Conservation (phyloP, 2,888 invertebrate genomes). For the Netelia melanura region DNA sequence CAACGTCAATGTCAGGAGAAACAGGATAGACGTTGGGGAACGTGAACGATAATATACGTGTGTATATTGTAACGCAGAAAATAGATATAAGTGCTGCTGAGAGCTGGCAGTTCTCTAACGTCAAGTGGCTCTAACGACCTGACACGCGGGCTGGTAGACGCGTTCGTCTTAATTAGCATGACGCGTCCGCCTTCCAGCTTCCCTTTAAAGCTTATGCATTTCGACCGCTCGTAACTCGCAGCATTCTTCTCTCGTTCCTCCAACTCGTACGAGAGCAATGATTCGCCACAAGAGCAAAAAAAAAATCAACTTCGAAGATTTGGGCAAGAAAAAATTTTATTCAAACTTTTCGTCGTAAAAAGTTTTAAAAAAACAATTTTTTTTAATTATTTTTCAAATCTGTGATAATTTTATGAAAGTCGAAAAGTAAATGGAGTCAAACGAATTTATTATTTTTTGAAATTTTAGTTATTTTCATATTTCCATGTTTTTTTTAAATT, state of each 20-base stretch:
- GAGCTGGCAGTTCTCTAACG: constrained; percentile 48
- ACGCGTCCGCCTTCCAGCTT: constrained; percentile 62
- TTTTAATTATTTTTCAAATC: neutral
- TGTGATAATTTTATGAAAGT: no score
- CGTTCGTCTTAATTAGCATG: constrained; percentile 69
- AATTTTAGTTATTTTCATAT: no score
- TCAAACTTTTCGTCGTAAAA: neutral
- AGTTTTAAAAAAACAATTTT: neutral
- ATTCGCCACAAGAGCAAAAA: neutral
- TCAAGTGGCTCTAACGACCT: constrained; percentile 67
- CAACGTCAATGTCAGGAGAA: constrained; percentile 8
- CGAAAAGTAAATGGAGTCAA: no score
- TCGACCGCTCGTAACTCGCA: neutral
- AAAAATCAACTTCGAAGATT: neutral
- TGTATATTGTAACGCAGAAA: constrained; percentile 16
- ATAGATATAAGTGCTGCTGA: constrained; percentile 40
- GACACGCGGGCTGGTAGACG: constrained; percentile 57
- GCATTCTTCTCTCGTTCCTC: neutral
- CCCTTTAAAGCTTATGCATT: constrained; percentile 27
- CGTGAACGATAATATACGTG: constrained; percentile 20
- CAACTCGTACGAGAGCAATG: neutral
- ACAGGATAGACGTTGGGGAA: neutral
- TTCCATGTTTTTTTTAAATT: no score
- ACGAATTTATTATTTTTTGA: no score
- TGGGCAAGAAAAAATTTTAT: no score